Base-by-base conservation (phyloP, 2,797 vertebrate genomes). In the Acestrorhynchus altus region DNA sequence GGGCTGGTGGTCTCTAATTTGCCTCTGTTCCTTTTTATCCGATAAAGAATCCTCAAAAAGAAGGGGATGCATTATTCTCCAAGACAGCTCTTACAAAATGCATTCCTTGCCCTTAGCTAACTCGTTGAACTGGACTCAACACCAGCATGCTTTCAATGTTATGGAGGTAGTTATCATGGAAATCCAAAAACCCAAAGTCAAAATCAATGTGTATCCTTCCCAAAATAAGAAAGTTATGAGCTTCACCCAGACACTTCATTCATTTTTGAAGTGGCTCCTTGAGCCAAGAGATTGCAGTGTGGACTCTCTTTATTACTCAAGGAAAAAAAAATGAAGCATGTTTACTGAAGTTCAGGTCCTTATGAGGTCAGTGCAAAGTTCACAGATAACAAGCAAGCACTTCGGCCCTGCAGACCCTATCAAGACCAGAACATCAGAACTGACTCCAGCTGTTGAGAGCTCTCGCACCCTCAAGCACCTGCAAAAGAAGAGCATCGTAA, bases 261-360 rank as follows among this genome's bases (percentile, higher is more conserved):
- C 54, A 77, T 74, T 73, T 77, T 79, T 64, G 24, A 83, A 73
- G 18, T 59, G 61, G 11, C 22, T 77, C 40, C 46, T 54, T 49
- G 47, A 40, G 61, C 39, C 24, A 78, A 35, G n/a, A 51, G 39
- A 65, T 67, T 40, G 39, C 8, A 13, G 47, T 63, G 49, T 22
- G 31, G 18, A 40, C 60, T 40, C 31, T 40, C 31, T 63, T 63
- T 51, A n/a, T 28, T 40, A 59, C 49, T 28, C 22, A 66, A 8
- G 28, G 28, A 44, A 39, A 22, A 39, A 22, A 69, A 59, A 35
- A 26, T 20, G 26, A 75, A 71, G 66, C 72, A 35, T 24, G 5
- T 57, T 64, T 46, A 56, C 16, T 57, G 49, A 77, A 47, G 51
- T 56, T 64, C 16, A 51, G 70, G 61, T 4, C 52, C 13, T 8